Conservation (phyloP, 1,140 invertebrate genomes). For the Anoplolepis gracilipes region DNA sequence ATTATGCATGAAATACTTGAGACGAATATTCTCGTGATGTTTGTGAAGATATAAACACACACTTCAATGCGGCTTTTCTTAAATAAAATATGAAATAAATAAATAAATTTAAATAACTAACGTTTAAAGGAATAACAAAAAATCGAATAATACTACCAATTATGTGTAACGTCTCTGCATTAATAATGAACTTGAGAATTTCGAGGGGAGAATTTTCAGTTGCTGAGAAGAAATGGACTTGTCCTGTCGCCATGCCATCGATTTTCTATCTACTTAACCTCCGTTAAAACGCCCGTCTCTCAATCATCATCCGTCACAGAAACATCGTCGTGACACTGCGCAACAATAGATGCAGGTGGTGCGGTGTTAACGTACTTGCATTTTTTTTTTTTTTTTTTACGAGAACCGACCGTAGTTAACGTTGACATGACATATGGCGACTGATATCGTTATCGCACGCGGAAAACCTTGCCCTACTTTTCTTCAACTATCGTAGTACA, state of each 20-base stretch:
- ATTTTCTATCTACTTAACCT: conserved; percentile 53
- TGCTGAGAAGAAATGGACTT: conserved; percentile 47
- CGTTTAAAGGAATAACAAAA: neutral
- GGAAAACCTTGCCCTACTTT: conserved; percentile 72
- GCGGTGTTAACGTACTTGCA: neutral
- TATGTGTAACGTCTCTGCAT: neutral
- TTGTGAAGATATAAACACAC: neutral
- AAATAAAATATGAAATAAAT: neutral
- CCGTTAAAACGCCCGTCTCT: conserved; percentile 38
- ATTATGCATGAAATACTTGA: too few species aligned
- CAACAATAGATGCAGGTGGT: conserved; percentile 31
- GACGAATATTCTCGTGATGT: neutral
- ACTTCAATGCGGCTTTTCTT: neutral
- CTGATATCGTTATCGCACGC: conserved; percentile 67
- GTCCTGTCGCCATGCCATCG: conserved; percentile 36
- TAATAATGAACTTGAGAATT: neutral
- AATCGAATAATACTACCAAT: neutral
- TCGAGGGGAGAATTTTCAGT: neutral
- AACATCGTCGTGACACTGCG: conserved; percentile 7
- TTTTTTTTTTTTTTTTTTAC: conserved; percentile 1
- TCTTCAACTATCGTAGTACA: neutral
- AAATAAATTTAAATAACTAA: neutral
- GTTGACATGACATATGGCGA: conserved; percentile 46
- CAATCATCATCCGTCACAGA: conserved; percentile 31
- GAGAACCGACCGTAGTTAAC: conserved; percentile 31